phyloP scores from a whole-genome alignment of 1,140 invertebrate genomes.

The Nomia melanderi region DNA sequence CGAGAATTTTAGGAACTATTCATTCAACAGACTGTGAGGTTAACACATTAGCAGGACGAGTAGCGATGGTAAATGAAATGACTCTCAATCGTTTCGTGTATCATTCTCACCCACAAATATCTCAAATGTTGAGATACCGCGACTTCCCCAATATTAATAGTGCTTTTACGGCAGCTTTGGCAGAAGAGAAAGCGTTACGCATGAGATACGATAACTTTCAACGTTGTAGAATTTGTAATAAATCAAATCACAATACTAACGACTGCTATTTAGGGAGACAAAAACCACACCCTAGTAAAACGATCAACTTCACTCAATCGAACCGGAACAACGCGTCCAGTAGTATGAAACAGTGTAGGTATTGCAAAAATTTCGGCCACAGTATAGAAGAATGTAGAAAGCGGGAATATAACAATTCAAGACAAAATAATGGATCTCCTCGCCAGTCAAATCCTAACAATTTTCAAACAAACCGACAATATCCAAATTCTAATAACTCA shows the following conservation, averaged over 20 bases:
- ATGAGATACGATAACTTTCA: background rate
- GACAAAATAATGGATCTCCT: background rate
- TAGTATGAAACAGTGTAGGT: background rate
- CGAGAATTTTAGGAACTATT: background rate
- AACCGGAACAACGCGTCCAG: background rate
- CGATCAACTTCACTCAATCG: background rate
- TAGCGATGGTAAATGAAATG: background rate
- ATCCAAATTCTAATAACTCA: no score
- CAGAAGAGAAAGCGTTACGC: background rate
- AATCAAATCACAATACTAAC: background rate
- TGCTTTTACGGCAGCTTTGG: background rate
- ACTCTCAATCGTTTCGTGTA: background rate
- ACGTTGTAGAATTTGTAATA: slow-evolving; percentile 7
- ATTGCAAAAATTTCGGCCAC: background rate
- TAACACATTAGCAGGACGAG: no score
- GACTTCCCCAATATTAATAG: background rate
- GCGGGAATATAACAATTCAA: background rate
- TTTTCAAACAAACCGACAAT: background rate
- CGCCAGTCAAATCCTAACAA: background rate
- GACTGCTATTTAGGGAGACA: background rate
- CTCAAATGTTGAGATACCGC: background rate
- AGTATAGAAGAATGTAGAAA: slow-evolving; percentile 1
- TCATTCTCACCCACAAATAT: background rate
- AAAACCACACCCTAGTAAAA: background rate
- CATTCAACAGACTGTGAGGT: no score